A percentile compares a stretch with the other conserved stretches of the same genome.
These are phyloP conservation scores for Neomonachus schauinslandi DNA, from an alignment of 2,113 vertebrate species.

Conservation along the genomic window DNA sequence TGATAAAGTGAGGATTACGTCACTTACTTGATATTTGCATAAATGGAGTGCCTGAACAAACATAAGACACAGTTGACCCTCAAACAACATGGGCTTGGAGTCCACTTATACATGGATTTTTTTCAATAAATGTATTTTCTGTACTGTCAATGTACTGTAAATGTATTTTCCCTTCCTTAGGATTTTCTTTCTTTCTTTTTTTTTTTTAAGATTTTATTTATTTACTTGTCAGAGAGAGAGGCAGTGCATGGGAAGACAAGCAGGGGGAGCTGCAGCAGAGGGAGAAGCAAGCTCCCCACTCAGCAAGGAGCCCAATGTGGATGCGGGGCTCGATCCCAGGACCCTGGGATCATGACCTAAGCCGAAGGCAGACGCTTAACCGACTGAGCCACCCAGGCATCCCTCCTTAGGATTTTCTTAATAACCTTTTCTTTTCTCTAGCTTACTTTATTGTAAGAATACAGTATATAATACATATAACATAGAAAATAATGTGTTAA, in stretches of 20 bases:
- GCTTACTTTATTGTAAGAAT: background rate
- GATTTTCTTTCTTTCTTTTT: background rate
- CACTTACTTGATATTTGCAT: background rate
- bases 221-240: too few relatives aligned
- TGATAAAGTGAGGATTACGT: background rate
- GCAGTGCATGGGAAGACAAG: too few relatives aligned
- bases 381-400: too few relatives aligned
- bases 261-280: too few relatives aligned
- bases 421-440: background rate
- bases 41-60: background rate
- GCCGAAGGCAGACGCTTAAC: too few relatives aligned
- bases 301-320: too few relatives aligned
- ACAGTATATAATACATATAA: background rate
- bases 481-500: background rate
- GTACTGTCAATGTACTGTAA: background rate
- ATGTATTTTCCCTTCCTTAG: background rate
- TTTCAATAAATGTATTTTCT: background rate
- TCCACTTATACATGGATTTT: background rate
- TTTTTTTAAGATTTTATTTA: too few relatives aligned
- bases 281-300: too few relatives aligned
- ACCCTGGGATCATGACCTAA: too few relatives aligned
- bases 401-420: background rate
- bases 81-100: background rate
- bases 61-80: background rate
- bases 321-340: too few relatives aligned